phyloP scores from a whole-genome alignment of 2,113 vertebrate genomes.

The Anas platyrhynchos region DNA sequence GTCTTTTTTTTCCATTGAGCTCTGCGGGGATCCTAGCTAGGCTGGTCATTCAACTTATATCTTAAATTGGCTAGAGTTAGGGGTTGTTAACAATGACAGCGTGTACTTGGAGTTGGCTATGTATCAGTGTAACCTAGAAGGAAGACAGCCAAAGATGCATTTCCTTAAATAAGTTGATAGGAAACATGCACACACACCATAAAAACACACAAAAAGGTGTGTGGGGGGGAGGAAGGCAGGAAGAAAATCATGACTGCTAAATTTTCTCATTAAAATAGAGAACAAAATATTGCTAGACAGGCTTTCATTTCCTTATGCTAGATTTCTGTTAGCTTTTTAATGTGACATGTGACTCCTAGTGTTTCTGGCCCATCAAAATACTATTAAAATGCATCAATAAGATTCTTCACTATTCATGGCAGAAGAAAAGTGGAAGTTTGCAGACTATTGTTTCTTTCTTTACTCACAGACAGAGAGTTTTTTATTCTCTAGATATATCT shows the following conservation, averaged over 20 bases:
- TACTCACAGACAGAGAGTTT: neutral
- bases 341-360: neutral
- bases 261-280: neutral
- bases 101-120: neutral
- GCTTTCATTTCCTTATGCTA: neutral
- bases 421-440: neutral
- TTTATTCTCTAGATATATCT: constrained; percentile 23
- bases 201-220: neutral
- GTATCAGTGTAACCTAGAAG: neutral
- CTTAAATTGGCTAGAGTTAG: neutral
- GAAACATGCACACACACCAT: neutral
- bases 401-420: neutral
- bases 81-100: neutral
- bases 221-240: rapidly evolving
- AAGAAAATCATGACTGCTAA: neutral
- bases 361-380: neutral
- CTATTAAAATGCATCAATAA: neutral
- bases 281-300: neutral
- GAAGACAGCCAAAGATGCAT: neutral
- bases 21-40: neutral
- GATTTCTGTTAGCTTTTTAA: neutral
- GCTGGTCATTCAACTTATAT: neutral
- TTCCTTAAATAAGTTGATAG: neutral
- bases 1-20: neutral
- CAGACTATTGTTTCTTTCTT: neutral